Conservation (phyloP, 2,113 vertebrate species). For the Apaloderma vittatum region DNA sequence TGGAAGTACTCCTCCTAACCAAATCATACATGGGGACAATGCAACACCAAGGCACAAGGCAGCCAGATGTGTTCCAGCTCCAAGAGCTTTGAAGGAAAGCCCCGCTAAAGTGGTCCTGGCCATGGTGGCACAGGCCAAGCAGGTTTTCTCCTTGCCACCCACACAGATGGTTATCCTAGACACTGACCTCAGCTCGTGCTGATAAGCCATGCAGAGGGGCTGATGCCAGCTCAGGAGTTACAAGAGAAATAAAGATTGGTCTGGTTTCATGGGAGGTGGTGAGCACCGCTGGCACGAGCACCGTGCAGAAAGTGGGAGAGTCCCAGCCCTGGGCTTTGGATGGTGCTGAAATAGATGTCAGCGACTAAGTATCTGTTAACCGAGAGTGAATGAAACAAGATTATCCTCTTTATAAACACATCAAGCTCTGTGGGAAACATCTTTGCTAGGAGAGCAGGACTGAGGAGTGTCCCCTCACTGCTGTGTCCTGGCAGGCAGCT, state of each 20-base stretch:
- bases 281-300: neutral
- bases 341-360: neutral
- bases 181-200: neutral
- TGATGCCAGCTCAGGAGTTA: neutral
- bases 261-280: neutral
- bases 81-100: neutral
- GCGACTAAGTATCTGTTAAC: neutral
- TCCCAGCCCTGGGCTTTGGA: fast-evolving
- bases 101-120: neutral
- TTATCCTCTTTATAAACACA: neutral
- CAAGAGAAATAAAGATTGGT: neutral
- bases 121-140: fast-evolving
- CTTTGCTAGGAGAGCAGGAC: neutral
- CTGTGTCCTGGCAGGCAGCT: neutral
- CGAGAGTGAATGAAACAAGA: neutral
- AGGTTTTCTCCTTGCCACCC: neutral
- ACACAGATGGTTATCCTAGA: neutral
- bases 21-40: fast-evolving
- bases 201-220: neutral
- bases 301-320: neutral
- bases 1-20: neutral
- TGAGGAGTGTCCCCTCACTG: fast-evolving
- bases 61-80: neutral
- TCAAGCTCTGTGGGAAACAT: neutral
- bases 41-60: neutral